Percentiles rank a stretch among this genome's conserved stretches.
Evolutionary conservation across 2,113 vertebrate species (phyloP).

Genomic region (Eurypyga helias): DNA sequence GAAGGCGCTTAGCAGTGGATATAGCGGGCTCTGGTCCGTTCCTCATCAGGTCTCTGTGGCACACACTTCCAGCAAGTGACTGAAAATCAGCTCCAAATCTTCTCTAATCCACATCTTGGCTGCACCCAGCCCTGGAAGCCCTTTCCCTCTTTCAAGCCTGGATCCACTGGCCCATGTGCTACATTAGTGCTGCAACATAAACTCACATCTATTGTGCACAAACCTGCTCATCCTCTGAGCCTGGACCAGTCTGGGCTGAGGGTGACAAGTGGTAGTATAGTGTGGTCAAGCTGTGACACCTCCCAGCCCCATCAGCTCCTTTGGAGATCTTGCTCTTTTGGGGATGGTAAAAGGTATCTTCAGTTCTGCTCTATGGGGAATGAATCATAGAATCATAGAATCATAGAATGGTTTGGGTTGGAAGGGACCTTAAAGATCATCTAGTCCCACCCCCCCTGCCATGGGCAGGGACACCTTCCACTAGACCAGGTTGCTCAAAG

Average conservation of each 20-base stretch:
- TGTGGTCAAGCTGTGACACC: background rate
- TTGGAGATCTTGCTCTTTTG: background rate
- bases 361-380: background rate
- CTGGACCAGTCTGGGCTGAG: background rate
- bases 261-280: background rate
- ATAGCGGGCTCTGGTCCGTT: background rate
- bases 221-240: background rate
- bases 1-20: background rate
- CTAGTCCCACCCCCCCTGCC: too few species aligned
- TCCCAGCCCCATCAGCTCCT: background rate
- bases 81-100: background rate
- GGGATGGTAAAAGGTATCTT: background rate
- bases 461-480: too few species aligned
- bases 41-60: background rate
- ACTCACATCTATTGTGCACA: background rate
- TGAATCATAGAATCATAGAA: too few species aligned
- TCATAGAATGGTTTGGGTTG: too few species aligned
- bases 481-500: too few species aligned
- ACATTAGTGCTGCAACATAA: accelerated
- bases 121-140: background rate
- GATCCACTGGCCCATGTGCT: background rate
- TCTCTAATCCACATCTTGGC: background rate
- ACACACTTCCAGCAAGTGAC: background rate
- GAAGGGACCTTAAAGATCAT: too few species aligned
- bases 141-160: background rate